A percentile compares a stretch with the other conserved stretches of the same genome.
These are phyloP conservation scores for Rhyacophila brunnea DNA, from an alignment of 1,140 invertebrate genomes.

Conservation along the genomic window DNA sequence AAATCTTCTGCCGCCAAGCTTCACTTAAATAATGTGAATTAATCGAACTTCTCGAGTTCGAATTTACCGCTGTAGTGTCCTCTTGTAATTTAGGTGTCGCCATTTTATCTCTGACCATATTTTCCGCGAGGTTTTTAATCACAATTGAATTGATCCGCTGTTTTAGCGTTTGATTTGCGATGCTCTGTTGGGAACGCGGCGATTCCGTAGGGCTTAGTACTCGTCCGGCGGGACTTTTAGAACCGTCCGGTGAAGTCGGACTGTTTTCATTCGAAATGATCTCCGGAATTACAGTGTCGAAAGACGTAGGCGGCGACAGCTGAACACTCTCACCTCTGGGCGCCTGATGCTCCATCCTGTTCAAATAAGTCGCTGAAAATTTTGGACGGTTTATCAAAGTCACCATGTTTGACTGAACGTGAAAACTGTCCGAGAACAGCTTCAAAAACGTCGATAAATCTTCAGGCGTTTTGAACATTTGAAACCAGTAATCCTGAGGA, in stretches of 20 bases:
- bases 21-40: conserved; percentile 48
- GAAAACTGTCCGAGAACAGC: conserved; percentile 86
- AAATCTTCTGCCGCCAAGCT: conserved; percentile 76
- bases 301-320: conserved; percentile 40
- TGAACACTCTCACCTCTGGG: conserved; percentile 34
- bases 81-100: conserved; percentile 47
- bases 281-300: conserved; percentile 42
- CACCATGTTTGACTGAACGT: conserved; percentile 86
- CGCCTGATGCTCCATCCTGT: conserved; percentile 48
- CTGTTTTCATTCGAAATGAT: conserved; percentile 41
- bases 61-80: conserved; percentile 42
- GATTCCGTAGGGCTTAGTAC: conserved; percentile 49
- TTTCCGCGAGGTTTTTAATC: conserved; percentile 86
- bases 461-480: conserved; percentile 81
- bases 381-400: conserved; percentile 72
- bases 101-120: conserved; percentile 78
- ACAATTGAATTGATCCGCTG: conserved; percentile 85
- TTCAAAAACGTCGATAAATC: conserved; percentile 86
- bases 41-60: conserved; percentile 40
- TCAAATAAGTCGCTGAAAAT: conserved; percentile 59
- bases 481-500: conserved; percentile 73
- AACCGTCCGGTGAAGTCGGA: conserved; percentile 49
- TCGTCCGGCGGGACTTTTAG: conserved; percentile 47
- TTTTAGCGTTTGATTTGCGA: conserved; percentile 73
- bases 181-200: conserved; percentile 47